These are phyloP conservation scores for Sorex maritimensis DNA, from an alignment of 2,797 vertebrate species.

Conservation along the genomic window DNA sequence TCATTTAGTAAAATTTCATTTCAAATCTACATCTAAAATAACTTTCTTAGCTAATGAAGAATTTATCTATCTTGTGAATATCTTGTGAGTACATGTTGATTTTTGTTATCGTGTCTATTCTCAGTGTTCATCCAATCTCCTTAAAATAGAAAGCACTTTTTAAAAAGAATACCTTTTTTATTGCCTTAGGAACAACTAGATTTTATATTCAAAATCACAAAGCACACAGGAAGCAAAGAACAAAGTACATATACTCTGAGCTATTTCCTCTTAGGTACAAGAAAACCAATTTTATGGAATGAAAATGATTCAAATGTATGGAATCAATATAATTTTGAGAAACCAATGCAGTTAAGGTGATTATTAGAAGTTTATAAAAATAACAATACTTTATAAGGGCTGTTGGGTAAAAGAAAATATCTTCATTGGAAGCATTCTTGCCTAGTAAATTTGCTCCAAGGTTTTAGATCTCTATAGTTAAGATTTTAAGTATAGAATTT, in stretches of 20 bases:
- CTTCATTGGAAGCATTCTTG: constrained; percentile 32
- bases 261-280: constrained; percentile 58
- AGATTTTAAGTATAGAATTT: not conserved
- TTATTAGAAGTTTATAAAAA: constrained; percentile 57
- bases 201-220: constrained; percentile 74
- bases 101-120: constrained; percentile 73
- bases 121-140: constrained; percentile 75
- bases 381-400: constrained; percentile 21
- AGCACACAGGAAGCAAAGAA: constrained; percentile 55
- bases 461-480: constrained; percentile 47
- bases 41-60: constrained; percentile 76
- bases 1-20: constrained; percentile 48
- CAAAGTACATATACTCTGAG: not conserved
- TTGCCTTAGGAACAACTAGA: constrained; percentile 67
- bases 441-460: constrained; percentile 21
- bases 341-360: constrained; percentile 56
- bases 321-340: constrained; percentile 71
- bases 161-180: constrained; percentile 32
- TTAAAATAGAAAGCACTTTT: constrained; percentile 48
- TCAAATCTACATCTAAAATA: constrained; percentile 73
- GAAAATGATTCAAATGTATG: constrained; percentile 71
- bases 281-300: constrained; percentile 64
- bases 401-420: constrained; percentile 70
- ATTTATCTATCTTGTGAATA: constrained; percentile 57
- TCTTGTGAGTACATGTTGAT: constrained; percentile 61